Evolutionary conservation across 1,140 invertebrate genomes (phyloP), one percentile per base, ranked within the genome.

Genomic region (Rhagoletis zephyria): DNA sequence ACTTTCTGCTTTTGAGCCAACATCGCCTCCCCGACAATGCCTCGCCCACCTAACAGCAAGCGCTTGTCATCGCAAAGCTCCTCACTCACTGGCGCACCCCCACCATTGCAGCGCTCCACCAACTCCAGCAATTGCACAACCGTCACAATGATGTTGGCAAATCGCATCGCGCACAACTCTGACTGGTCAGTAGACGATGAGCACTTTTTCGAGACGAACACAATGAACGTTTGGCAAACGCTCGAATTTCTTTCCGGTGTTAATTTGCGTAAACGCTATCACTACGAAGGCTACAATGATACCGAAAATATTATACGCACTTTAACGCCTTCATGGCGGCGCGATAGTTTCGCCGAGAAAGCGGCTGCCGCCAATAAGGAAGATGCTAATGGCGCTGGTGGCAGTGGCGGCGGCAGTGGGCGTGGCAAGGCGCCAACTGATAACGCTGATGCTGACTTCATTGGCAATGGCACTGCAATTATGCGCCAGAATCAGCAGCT

Each of bases 211-310:
- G 88, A 90, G 89, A 85, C 91, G 87, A 92, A 91, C 91, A 92
- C 90, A 87, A 92, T 92, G 91, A 92, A 92, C 87, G 92, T 93
- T 67, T 93, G 91, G 92, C 92, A 93, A 85, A 93, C 91, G 19
- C 87, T 93, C 16, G 92, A 92, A 65, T 92, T 91, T 60, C 89
- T 93, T 0, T 92, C 92, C 65, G 89, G 90, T 2, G 30, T 93
- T 0, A 93, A 88, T 85, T 88, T 91, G 3, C 91, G 91, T 10
- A 92, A 92, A 60, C 90, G 90, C 2, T 92, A 91, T 87, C 92
- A 92, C 77, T 92, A 92, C 85, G 91, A 92, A 86, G 91, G 91
- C 45, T 92, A 89, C 64, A 88, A 89, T 56, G 91, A 92, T 77
- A 90, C 89, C 7, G 91, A 92, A 4, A 91, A 92, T 89, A 85